These are phyloP conservation scores for Botia almorhae DNA, from an alignment of 2,797 vertebrate species.

Conservation along the genomic window DNA sequence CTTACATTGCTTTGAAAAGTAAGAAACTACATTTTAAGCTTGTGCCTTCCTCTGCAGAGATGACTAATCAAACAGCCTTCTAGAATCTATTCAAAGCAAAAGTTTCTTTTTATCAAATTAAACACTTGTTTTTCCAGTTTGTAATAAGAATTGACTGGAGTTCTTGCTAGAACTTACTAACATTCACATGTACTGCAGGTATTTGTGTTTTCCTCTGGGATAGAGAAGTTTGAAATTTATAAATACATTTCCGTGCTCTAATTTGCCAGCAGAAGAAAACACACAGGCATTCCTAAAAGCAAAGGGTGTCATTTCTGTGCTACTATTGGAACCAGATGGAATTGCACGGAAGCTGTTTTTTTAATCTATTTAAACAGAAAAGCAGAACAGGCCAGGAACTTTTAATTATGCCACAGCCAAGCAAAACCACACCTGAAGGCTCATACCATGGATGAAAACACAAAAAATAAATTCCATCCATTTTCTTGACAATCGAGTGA, in stretches of 20 bases:
- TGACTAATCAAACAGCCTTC: conserved; percentile 9
- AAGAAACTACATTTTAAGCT: background rate
- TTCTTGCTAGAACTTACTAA: background rate
- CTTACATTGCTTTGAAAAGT: conserved; percentile 18
- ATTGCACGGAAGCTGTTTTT: background rate
- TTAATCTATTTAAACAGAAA: too few relatives aligned
- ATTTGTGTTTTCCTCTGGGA: background rate
- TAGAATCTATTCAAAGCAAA: background rate
- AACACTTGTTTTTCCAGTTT: background rate
- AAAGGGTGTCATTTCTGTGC: background rate
- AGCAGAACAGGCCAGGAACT: background rate
- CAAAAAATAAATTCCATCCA: background rate
- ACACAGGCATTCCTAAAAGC: background rate
- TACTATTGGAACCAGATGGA: background rate
- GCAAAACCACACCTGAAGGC: background rate
- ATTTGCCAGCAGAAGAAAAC: background rate
- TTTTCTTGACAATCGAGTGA: background rate
- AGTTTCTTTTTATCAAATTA: conserved; percentile 21
- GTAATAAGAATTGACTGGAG: background rate
- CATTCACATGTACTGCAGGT: background rate
- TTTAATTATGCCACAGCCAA: background rate
- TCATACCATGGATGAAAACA: background rate
- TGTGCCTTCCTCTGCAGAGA: background rate
- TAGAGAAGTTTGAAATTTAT: background rate
- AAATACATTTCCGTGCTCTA: background rate